Percentiles rank a stretch among this genome's conserved stretches.
phyloP scores from a whole-genome alignment of 2,888 invertebrate species.

The Gortyna flavago region DNA sequence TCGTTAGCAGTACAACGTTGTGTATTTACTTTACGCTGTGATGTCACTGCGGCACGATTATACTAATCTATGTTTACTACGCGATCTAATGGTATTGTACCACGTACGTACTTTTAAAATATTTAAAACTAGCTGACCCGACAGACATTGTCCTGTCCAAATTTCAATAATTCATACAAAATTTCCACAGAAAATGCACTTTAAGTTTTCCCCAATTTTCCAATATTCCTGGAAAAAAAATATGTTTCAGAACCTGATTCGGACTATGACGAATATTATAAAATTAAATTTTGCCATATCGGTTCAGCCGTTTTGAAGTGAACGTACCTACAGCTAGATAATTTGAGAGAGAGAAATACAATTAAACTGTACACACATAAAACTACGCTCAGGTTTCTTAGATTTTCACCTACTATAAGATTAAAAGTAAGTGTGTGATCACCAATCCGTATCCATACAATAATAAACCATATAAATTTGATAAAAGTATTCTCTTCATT shows the following conservation, averaged over 20 bases:
- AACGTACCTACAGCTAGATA: too few relatives aligned
- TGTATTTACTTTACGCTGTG: slow-evolving; percentile 22
- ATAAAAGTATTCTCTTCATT: neutral
- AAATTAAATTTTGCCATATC: neutral
- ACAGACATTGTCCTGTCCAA: neutral
- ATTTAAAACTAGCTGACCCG: neutral
- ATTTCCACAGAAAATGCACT: neutral
- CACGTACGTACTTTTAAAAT: neutral
- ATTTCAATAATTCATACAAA: neutral
- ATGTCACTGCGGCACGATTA: slow-evolving; percentile 25
- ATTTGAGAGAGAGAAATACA: too few relatives aligned
- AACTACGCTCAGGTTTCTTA: too few relatives aligned
- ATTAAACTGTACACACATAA: neutral
- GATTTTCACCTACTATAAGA: neutral
- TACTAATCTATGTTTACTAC: slow-evolving; percentile 33
- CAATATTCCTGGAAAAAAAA: neutral
- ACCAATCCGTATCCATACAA: neutral
- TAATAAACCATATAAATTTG: neutral
- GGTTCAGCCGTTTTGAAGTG: neutral
- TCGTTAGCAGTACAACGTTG: neutral
- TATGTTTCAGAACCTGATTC: too few relatives aligned
- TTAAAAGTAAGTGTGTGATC: neutral
- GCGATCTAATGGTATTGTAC: neutral
- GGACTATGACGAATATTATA: too few relatives aligned
- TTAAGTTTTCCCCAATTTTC: neutral